These are phyloP conservation scores for Iguana delicatissima DNA, from an alignment of 2,797 vertebrate species.

Conservation along the genomic window DNA sequence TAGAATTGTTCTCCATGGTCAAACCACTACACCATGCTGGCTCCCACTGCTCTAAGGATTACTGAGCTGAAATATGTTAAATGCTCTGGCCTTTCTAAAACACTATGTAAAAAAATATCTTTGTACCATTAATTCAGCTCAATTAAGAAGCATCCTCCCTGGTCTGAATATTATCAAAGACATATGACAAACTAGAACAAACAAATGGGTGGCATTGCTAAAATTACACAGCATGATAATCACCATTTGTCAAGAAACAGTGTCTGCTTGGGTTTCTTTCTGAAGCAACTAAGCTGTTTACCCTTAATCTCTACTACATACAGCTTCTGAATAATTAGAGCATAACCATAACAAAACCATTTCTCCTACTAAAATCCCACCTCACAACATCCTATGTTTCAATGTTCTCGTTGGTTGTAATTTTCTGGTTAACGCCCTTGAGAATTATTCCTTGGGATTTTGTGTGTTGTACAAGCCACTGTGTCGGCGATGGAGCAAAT, in stretches of 20 bases:
- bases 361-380: slow-evolving; percentile 37
- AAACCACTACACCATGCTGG: no score
- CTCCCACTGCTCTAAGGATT: not conserved
- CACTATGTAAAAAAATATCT: not conserved
- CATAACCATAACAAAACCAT: not conserved
- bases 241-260: not conserved
- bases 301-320: slow-evolving; percentile 31
- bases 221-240: not conserved
- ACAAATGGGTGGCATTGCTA: not conserved
- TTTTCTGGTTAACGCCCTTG: slow-evolving; percentile 49
- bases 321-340: slow-evolving; percentile 27
- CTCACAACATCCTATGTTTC: not conserved
- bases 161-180: not conserved
- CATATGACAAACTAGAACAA: not conserved
- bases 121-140: not conserved
- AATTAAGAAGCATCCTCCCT: not conserved
- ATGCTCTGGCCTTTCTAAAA: not conserved
- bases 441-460: slow-evolving; percentile 60
- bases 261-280: not conserved
- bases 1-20: no score
- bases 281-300: slow-evolving; percentile 3
- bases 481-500: slow-evolving; percentile 71
- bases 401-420: slow-evolving; percentile 33
- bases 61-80: not conserved
- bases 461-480: slow-evolving; percentile 34